A percentile compares a stretch with the other conserved stretches of the same genome.
These are phyloP conservation scores for Phacellophora camtschatica DNA, from an alignment of 30 jellyfish, hydroid and myxozoan species.

Conservation along the genomic window DNA sequence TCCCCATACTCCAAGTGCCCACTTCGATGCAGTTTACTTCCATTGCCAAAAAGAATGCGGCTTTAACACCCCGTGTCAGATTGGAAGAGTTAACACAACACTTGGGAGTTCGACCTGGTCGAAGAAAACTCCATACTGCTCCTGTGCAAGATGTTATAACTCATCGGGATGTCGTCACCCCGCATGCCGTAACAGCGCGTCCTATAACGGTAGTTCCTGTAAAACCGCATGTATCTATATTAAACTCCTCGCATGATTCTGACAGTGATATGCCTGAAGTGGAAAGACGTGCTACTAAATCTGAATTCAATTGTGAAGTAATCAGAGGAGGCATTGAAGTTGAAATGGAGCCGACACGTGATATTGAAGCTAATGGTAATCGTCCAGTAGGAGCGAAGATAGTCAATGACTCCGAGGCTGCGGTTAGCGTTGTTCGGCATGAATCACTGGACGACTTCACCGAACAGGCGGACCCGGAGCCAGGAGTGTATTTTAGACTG, in stretches of 20 bases:
- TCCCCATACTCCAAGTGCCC: not conserved
- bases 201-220: too few species aligned
- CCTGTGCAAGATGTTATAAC: not conserved
- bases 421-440: not conserved
- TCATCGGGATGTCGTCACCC: too few species aligned
- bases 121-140: constrained; percentile 8
- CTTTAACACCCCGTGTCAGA: constrained; percentile 4
- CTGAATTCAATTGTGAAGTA: not conserved
- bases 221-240: not conserved
- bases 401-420: not conserved
- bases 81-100: constrained; percentile 40
- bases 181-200: too few species aligned
- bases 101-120: constrained; percentile 36
- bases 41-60: constrained; percentile 7
- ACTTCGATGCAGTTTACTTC: not conserved
- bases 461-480: constrained; percentile 2
- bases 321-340: not conserved
- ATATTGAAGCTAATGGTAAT: not conserved
- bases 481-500: not conserved
- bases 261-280: not conserved
- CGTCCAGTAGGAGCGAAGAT: not conserved
- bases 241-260: not conserved
- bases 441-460: not conserved
- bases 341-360: not conserved
- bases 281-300: not conserved